These are phyloP conservation scores for Agrilus cyanescens DNA, from an alignment of 2,888 invertebrate species.

Conservation along the genomic window DNA sequence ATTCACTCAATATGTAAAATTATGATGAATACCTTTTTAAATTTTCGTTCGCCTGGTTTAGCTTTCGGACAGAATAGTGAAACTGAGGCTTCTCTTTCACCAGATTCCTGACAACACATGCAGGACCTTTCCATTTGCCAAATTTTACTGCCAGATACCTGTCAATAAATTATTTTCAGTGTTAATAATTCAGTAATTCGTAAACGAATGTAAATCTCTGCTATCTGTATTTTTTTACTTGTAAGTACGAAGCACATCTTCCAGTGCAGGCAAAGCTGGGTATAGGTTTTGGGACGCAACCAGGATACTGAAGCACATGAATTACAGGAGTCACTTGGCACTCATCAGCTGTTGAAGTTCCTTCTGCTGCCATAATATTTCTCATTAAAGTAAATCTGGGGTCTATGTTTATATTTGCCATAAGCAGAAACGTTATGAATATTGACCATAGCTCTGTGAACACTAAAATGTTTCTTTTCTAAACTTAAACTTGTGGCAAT, in stretches of 20 bases:
- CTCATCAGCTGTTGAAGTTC: conserved; percentile 50
- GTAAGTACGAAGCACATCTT: conserved; percentile 81
- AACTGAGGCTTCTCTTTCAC: conserved; percentile 81
- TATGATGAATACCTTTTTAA: conserved; percentile 54
- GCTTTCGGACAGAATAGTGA: conserved; percentile 83
- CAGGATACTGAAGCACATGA: conserved; percentile 81
- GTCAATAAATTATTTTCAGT: conserved; percentile 12
- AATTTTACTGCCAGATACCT: conserved; percentile 91
- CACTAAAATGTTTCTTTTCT: too few relatives aligned
- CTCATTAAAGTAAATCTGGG: conserved; percentile 21
- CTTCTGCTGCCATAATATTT: conserved; percentile 22
- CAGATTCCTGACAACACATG: conserved; percentile 91
- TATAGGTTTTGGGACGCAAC: conserved; percentile 85
- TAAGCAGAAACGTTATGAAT: conserved; percentile 20
- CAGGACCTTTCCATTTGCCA: conserved; percentile 95
- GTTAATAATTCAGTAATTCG: conserved; percentile 1
- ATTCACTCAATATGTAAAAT: conserved; percentile 1
- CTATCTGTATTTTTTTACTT: conserved; percentile 47
- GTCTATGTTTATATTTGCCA: conserved; percentile 31
- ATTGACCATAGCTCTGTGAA: conserved; percentile 15
- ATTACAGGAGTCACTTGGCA: conserved; percentile 87
- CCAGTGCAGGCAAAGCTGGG: conserved; percentile 90
- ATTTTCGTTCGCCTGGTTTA: conserved; percentile 72
- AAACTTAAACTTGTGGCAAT: too few relatives aligned
- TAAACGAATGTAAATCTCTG: not conserved